A percentile compares a stretch with the other conserved stretches of the same genome.
These are phyloP conservation scores for Limonius californicus DNA, from an alignment of 1,140 invertebrate genomes.

Conservation along the genomic window DNA sequence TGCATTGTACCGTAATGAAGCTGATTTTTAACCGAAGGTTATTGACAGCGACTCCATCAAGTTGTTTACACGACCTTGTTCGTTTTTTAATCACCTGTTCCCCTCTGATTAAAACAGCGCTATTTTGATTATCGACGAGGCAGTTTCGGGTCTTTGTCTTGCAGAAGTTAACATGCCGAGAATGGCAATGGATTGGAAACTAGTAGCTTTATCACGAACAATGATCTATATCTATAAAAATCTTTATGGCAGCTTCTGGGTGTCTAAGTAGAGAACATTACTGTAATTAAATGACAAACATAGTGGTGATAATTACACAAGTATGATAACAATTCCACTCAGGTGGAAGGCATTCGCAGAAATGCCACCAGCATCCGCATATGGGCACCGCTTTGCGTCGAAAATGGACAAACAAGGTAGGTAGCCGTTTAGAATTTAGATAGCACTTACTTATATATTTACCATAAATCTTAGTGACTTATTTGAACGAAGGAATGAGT, in stretches of 20 bases:
- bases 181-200: too few relatives aligned
- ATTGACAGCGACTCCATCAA: too few relatives aligned
- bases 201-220: too few relatives aligned
- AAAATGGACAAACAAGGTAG: constrained; percentile 13
- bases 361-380: neutral
- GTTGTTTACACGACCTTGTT: too few relatives aligned
- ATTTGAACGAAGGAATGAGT: neutral
- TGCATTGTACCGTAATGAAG: too few relatives aligned
- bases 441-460: constrained; percentile 13
- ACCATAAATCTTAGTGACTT: constrained; percentile 3
- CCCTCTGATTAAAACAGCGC: too few relatives aligned
- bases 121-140: too few relatives aligned
- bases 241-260: neutral
- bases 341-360: constrained; percentile 2
- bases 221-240: neutral
- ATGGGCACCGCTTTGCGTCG: constrained; percentile 7
- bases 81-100: too few relatives aligned
- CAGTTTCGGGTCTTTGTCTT: too few relatives aligned
- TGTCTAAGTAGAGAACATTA: neutral
- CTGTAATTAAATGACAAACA: constrained; percentile 10
- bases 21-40: too few relatives aligned
- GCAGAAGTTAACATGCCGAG: too few relatives aligned
- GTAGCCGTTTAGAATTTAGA: constrained; percentile 11
- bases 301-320: constrained; percentile 3
- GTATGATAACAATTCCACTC: constrained; percentile 6